Base-by-base conservation (phyloP, 35 echinoderm and acorn worm species). In the Chiridota heheva region DNA sequence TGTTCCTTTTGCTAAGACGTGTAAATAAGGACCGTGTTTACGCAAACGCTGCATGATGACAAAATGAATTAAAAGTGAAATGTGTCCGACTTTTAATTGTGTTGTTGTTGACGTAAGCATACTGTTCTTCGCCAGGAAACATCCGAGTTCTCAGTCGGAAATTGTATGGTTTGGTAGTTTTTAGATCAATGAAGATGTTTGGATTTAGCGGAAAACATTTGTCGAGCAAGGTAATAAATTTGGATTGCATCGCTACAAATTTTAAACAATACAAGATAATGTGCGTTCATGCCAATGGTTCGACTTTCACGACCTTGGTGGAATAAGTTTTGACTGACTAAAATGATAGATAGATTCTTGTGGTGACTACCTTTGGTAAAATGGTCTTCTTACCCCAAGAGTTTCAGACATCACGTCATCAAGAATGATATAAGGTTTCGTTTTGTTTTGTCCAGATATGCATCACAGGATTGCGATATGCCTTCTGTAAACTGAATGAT, bases 351-450 rank as follows among this genome's bases (percentile, higher is more conserved):
- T 27, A 87, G 59, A 18, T 87, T 87, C 25, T 74, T 40, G 60
- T 87, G 72, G 60, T 87, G 84, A 27, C 46, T 60, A 8, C 73
- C 58, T 87, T 87, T 78, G 8, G 84, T 87, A 58, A 79, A 87
- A 37, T 40, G 4, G 78, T 56, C 28, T 63, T 43, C 15, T 58
- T 24, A 73, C 81, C 68, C 3, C 38, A 40, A 25, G 44, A n/a
- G 40, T 63, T 59, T 90, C 81, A 63, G 48, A 61, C 68, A 90
- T 74, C 33, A 90, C 49, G 59, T 90, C 87, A 44, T 90, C 87
- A 0, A 90, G 39, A 22, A 90, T 72, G 20, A n/a, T n/a, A 82
- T 71, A 62, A 81, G 40, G 81, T 81, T 88, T 27, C 36, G 40
- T 28, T 70, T 47, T 33, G 18, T 28, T 12, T 42, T 60, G 66